Evolutionary conservation across 30 jellyfish, hydroid and myxozoan genomes (phyloP), one percentile per base, ranked within the genome.

Genomic region (Cassiopea xamachana): DNA sequence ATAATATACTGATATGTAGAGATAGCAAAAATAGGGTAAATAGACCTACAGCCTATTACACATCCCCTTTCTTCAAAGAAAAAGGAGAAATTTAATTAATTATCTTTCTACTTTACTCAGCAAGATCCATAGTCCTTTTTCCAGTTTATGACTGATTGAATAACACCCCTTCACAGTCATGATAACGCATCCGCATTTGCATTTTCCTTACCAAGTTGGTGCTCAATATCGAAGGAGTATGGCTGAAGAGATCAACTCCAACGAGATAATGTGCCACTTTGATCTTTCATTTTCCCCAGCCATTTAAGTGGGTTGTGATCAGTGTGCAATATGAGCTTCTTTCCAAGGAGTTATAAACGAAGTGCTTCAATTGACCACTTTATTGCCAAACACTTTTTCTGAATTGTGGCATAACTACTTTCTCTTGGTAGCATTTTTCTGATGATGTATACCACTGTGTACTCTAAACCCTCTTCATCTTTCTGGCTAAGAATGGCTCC

Each of bases 281-380:
- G 70, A 69, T 83, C 72, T 86, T 83, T 83, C 44, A 83, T 48
- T 27, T 69, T 83, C 76, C 68, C 48, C 1, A 83, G 86, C 91
- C 91, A 83, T 45, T 50, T 44, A 45, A 83, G 62, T 1, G 85
- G 50, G 9, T 83, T 64, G 43, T 83, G 91, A 45, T 62, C 91
- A 19, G 91, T 83, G 7, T 60, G 77, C 10, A 83, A 27, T 18
- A 67, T 69, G 69, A 83, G 62, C 68, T 69, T 64, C 49, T 50
- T 19, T 2, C 94, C 94, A 62, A 12, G 18, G 18, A 86, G 13
- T 39, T 51, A 51, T 9, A 51, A 4, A 4, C 64, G 4, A 9
- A 51, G 64, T 51, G 64, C 64, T 51, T 51, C 64, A 9, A 51
- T 51, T 51, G 64, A 19, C 75, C 49, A 19, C 8, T 85, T 62